Evolutionary conservation across 2,888 invertebrate genomes (phyloP).

Genomic region (Prenolepis imparis): DNA sequence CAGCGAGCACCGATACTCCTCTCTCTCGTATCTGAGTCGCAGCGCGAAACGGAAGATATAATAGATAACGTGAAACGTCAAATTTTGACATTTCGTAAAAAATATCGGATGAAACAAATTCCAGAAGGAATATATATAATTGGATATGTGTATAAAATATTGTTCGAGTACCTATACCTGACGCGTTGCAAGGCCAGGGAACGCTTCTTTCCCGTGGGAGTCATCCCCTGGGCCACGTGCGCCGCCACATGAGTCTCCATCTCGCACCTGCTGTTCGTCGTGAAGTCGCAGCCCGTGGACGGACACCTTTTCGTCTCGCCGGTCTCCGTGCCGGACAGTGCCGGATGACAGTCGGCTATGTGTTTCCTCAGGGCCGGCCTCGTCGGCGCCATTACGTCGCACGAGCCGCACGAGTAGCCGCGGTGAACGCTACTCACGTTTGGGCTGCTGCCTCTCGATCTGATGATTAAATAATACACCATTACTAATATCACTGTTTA

Average conservation of each 20-base stretch:
- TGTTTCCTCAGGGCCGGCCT: constrained; percentile 86
- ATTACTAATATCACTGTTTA: neutral
- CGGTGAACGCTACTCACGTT: constrained; percentile 75
- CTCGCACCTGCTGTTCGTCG: constrained; percentile 85
- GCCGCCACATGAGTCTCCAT: constrained; percentile 86
- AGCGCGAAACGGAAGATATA: neutral
- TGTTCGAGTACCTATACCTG: constrained; percentile 85
- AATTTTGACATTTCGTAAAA: constrained; percentile 35
- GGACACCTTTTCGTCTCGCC: constrained; percentile 82
- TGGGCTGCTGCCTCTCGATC: constrained; percentile 83
- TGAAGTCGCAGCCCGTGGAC: constrained; percentile 83
- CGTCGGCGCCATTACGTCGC: constrained; percentile 85
- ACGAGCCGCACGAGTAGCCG: constrained; percentile 86
- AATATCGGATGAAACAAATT: constrained; percentile 26
- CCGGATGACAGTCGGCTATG: constrained; percentile 84
- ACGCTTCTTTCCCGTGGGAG: constrained; percentile 86
- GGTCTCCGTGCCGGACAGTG: constrained; percentile 74
- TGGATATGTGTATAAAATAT: constrained; percentile 37
- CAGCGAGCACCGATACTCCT: constrained; percentile 87
- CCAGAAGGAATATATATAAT: neutral
- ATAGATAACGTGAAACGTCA: too few relatives aligned
- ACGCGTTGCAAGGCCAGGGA: constrained; percentile 86
- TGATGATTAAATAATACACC: constrained; percentile 55
- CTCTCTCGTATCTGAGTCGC: constrained; percentile 87
- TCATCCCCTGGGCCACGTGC: constrained; percentile 86